Base-by-base conservation (phyloP, 1,140 invertebrate species). In the Vollenhovia emeryi region DNA sequence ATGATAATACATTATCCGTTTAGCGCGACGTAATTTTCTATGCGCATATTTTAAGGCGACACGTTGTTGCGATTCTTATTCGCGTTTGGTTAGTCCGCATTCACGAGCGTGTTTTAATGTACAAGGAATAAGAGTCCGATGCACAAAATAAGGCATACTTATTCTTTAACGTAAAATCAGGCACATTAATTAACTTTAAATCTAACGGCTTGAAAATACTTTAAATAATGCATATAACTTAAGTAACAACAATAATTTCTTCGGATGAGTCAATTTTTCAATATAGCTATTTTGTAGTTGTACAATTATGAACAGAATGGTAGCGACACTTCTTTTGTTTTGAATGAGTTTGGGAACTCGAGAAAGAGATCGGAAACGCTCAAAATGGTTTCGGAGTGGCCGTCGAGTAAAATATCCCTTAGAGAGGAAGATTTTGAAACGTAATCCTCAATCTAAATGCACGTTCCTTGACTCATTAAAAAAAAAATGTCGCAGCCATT, bases 21-120 rank as follows among this genome's bases (percentile, higher is more conserved):
- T 52, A 64, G 40, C 59, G 21, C 7, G 2, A 24, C 11, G 9
- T 48, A 21, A 21, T 21, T 18, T n/a, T 64, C 13, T 66, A 24
- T 57, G 30, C 33, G n/a, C 43, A 59, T 66, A 79, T 79, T 79
- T 79, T 18, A 52, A 36, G 30, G 33, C 24, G 30, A 13, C 43
- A 30, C 27, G 21, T 79, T 30, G 21, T 27, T 36, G 11, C 21
- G 13, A 18, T 24, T 55, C 4, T 52, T 64, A 78, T 64, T 52
- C 33, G 13, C 30, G 50, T 62, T 45, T 62, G 15, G 3, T 43
- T 36, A 50, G 36, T 66, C n/a, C 50, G n/a, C 30, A 66, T 66
- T 66, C 11, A 18, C 8, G 5, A 18, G 13, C 8, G 8, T 64
- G 15, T 62, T 36, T 78, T 45, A 6, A 9, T 24, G 9, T 18